Evolutionary conservation across 2,797 vertebrate species (phyloP).

Genomic region (Clarias laeviceps): DNA sequence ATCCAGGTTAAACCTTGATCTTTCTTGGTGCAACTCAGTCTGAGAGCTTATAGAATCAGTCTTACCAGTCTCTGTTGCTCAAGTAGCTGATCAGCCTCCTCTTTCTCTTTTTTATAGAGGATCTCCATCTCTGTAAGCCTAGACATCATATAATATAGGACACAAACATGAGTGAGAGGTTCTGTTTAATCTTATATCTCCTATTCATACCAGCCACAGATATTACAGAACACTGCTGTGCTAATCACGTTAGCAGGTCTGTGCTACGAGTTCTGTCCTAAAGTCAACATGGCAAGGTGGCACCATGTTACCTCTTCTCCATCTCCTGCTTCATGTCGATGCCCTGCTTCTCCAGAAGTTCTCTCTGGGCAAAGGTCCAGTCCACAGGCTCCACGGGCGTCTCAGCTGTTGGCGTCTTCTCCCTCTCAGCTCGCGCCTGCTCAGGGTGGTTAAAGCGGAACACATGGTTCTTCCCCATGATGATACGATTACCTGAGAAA

Average conservation of each 20-base stretch:
- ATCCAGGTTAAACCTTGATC: neutral
- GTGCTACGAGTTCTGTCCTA: neutral
- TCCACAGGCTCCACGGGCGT: slow-evolving; percentile 97
- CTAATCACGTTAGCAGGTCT: neutral
- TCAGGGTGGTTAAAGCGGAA: slow-evolving; percentile 99
- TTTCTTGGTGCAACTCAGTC: slow-evolving; percentile 7
- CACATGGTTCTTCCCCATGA: slow-evolving; percentile 99
- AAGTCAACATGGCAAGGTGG: neutral
- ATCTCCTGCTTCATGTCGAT: slow-evolving; percentile 99
- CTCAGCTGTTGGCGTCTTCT: slow-evolving; percentile 95
- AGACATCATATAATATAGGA: slow-evolving; percentile 35
- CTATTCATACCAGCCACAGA: neutral
- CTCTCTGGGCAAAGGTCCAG: slow-evolving; percentile 98
- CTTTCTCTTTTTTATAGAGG: slow-evolving; percentile 97
- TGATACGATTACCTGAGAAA: slow-evolving; percentile 92
- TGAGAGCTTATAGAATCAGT: slow-evolving; percentile 44
- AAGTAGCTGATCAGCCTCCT: slow-evolving; percentile 95
- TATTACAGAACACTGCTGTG: neutral
- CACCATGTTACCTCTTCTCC: slow-evolving; percentile 89
- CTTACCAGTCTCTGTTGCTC: slow-evolving; percentile 99
- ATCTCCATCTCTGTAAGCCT: slow-evolving; percentile 99
- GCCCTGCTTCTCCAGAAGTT: slow-evolving; percentile 96
- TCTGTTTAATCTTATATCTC: neutral
- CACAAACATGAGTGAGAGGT: slow-evolving; percentile 24
- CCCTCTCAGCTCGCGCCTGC: slow-evolving; percentile 94